Base-by-base conservation (phyloP, 2,888 invertebrate genomes). In the Nebria salina region DNA sequence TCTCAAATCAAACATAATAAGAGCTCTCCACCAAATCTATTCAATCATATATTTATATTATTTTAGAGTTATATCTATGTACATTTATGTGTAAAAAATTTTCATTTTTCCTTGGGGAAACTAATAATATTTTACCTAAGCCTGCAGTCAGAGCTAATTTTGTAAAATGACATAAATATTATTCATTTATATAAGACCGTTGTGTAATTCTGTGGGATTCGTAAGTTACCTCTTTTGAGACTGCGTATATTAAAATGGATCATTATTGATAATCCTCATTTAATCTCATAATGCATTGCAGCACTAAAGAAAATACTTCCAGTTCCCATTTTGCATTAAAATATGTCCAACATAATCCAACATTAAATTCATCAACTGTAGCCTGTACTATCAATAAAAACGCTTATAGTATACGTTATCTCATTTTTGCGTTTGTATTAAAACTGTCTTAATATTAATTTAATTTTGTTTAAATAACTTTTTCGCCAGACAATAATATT, bases 201-300 rank as follows among this genome's bases (percentile, higher is more conserved):
- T 34, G 34, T 34, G 34, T 34, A 34, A 34, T 34, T 2, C 34
- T 34, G 34, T 34, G 34, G 34, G 34, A 54, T 70, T 70, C 34
- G 70, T 70, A 25, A 42, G 73, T 73, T 72, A 34, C 41, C 20
- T 26, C 15, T 42, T 34, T 42, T n/a, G 68, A 68, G 54, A 54
- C 68, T n/a, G 42, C 42, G 42, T 42, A 42, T 72, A 77, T 77
- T 77, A 77, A 72, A 77, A 77, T 72, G 26, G 15, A 64, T 34
- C 64, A 72, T 77, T 72, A 77, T 77, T 70, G 72, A 54, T 77
- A 77, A 77, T 77, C 77, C 77, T 9, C 70, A 13, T 43, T 20
- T 77, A 77, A 77, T 77, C 77, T 72, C 72, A 77, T 72, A 77
- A 77, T 72, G 72, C 77, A 77, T 77, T 77, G 11, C 72, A 26